phyloP scores from a whole-genome alignment of 2,113 vertebrate species.

The Saguinus midas region DNA sequence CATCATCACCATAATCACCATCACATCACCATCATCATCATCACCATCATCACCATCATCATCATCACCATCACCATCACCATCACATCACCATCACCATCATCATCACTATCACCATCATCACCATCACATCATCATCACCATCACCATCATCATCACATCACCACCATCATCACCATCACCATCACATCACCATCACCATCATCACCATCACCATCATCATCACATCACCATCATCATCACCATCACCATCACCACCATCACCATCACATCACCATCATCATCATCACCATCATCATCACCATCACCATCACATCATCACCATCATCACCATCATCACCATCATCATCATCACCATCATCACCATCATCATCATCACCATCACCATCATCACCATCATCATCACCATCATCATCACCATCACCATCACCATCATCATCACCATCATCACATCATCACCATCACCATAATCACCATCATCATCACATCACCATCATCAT shows the following conservation, averaged over 20 bases:
- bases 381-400: fast-evolving
- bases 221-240: fast-evolving
- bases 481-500: fast-evolving
- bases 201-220: fast-evolving
- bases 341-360: fast-evolving
- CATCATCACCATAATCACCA: too few relatives aligned
- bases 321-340: fast-evolving
- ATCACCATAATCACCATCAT: too few relatives aligned
- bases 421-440: fast-evolving
- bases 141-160: fast-evolving
- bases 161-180: fast-evolving
- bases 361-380: neutral
- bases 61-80: fast-evolving
- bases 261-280: fast-evolving
- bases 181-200: too few relatives aligned
- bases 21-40: too few relatives aligned
- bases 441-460: too few relatives aligned
- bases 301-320: too few relatives aligned
- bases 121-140: fast-evolving
- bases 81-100: fast-evolving
- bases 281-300: fast-evolving
- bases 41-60: fast-evolving
- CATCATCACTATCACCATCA: fast-evolving
- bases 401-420: fast-evolving
- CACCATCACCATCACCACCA: neutral